Percentiles rank a stretch among this genome's conserved stretches.
Evolutionary conservation across 2,797 vertebrate species (phyloP).

Genomic region (Rachycentron canadum): DNA sequence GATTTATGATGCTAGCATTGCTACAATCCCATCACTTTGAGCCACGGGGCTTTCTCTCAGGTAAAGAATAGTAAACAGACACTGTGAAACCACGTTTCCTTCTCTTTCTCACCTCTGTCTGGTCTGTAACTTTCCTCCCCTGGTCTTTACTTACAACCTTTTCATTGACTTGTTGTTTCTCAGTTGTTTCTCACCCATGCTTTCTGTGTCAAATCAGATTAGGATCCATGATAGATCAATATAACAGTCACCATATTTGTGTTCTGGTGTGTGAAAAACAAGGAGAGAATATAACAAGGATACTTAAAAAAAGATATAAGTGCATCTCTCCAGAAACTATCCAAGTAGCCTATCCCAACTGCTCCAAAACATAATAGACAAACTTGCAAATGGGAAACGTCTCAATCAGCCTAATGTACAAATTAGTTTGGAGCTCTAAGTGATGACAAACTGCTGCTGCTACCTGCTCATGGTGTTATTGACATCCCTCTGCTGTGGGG

Average conservation of each 20-base stretch:
- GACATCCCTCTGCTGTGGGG: slow-evolving; percentile 57
- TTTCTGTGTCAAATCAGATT: slow-evolving; percentile 14
- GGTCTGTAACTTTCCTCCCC: neutral
- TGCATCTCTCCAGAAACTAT: neutral
- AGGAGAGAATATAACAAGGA: neutral
- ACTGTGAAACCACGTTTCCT: slow-evolving; percentile 15
- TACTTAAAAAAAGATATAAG: no score
- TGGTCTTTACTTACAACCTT: neutral
- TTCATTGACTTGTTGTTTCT: neutral
- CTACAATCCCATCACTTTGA: slow-evolving; percentile 48
- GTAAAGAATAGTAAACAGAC: slow-evolving; percentile 34
- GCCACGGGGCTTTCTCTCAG: slow-evolving; percentile 43
- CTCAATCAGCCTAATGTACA: neutral
- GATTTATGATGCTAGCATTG: slow-evolving; percentile 52
- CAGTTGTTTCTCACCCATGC: neutral
- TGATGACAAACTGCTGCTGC: slow-evolving; percentile 28
- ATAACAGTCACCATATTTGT: neutral
- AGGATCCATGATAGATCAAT: neutral
- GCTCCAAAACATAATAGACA: neutral
- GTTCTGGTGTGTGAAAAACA: neutral
- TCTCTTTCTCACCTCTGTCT: neutral
- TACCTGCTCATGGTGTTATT: slow-evolving; percentile 63
- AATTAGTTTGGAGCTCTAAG: slow-evolving; percentile 12
- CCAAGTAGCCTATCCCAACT: no score
- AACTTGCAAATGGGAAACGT: neutral